phyloP scores from a whole-genome alignment of 2,888 invertebrate species.

The Cerceris ruficornis region DNA sequence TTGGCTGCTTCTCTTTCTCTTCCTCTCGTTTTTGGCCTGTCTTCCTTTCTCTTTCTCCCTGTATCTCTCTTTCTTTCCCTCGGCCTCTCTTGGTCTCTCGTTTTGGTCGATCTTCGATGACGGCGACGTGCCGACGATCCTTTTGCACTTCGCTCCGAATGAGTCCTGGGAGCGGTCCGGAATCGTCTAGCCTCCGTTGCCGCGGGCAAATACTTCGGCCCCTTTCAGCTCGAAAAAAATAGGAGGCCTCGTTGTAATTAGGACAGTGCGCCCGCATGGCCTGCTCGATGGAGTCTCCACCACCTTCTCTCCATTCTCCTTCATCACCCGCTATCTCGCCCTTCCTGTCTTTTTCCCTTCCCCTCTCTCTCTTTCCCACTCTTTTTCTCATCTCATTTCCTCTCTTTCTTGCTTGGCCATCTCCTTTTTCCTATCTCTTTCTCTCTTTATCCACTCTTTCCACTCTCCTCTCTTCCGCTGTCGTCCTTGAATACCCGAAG shows the following conservation, averaged over 20 bases:
- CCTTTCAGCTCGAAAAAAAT: slow-evolving; percentile 76
- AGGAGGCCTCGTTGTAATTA: slow-evolving; percentile 80
- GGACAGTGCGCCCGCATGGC: slow-evolving; percentile 81
- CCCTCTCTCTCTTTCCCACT: slow-evolving; percentile 34
- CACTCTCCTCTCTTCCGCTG: slow-evolving; percentile 55
- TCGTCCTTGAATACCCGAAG: slow-evolving; percentile 69
- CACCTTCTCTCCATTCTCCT: slow-evolving; percentile 58
- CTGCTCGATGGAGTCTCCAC: slow-evolving; percentile 61
- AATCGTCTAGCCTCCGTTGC: slow-evolving; percentile 64
- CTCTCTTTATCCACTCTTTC: slow-evolving; percentile 46
- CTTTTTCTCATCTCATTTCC: slow-evolving; percentile 16
- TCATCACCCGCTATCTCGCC: slow-evolving; percentile 56
- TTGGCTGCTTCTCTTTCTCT: slow-evolving; percentile 6
- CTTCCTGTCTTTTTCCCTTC: slow-evolving; percentile 43
- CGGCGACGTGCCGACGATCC: slow-evolving; percentile 60
- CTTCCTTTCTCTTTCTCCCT: slow-evolving; percentile 17
- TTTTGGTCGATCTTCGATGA: slow-evolving; percentile 48
- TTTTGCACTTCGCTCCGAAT: slow-evolving; percentile 62
- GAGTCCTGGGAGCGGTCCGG: slow-evolving; percentile 51
- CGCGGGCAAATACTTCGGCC: slow-evolving; percentile 77
- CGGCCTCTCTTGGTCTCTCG: slow-evolving; percentile 6
- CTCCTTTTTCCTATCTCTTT: too few relatives aligned
- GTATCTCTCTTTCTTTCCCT: slow-evolving; percentile 22
- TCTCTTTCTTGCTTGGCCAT: slow-evolving; percentile 39
- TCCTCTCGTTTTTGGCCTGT: slow-evolving; percentile 1